Percentiles rank a stretch among this genome's conserved stretches.
These are phyloP conservation scores for Parazoanthus darwini DNA, from an alignment of 92 coral and sea anemone genomes.

Conservation along the genomic window DNA sequence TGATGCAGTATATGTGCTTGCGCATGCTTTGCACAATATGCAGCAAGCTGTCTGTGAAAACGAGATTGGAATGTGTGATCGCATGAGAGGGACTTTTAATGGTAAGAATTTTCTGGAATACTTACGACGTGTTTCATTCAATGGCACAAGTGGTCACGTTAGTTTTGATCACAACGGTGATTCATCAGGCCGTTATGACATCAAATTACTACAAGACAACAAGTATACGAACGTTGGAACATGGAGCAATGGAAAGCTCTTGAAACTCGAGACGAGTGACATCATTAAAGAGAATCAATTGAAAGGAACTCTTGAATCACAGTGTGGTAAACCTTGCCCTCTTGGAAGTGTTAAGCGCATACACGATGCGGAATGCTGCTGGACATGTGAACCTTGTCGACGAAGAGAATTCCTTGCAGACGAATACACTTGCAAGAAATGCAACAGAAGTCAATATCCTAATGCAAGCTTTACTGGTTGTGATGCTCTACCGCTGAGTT, in stretches of 20 bases:
- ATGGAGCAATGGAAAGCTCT: conserved; percentile 62
- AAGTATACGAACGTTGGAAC: conserved; percentile 53
- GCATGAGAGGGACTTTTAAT: conserved; percentile 48
- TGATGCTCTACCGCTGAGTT: conserved; percentile 45
- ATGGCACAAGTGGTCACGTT: conserved; percentile 67
- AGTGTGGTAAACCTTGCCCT: conserved; percentile 72
- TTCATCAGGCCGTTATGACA: conserved; percentile 62
- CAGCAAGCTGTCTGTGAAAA: conserved; percentile 59
- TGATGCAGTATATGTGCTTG: conserved; percentile 82
- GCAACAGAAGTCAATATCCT: conserved; percentile 59
- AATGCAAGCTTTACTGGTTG: conserved; percentile 63
- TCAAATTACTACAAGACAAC: conserved; percentile 5
- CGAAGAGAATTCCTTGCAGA: conserved; percentile 56
- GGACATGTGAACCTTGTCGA: conserved; percentile 74
- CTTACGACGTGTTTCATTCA: conserved; percentile 68
- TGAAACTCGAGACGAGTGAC: background rate
- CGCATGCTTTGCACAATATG: conserved; percentile 71
- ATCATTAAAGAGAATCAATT: background rate
- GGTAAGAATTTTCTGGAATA: conserved; percentile 55
- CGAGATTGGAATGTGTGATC: conserved; percentile 67
- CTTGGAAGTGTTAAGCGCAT: conserved; percentile 55
- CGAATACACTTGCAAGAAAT: conserved; percentile 67
- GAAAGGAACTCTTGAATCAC: conserved; percentile 47
- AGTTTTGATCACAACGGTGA: conserved; percentile 69
- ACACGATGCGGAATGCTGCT: conserved; percentile 77